phyloP scores from a whole-genome alignment of 2,797 vertebrate species.

The Falco rusticolus region DNA sequence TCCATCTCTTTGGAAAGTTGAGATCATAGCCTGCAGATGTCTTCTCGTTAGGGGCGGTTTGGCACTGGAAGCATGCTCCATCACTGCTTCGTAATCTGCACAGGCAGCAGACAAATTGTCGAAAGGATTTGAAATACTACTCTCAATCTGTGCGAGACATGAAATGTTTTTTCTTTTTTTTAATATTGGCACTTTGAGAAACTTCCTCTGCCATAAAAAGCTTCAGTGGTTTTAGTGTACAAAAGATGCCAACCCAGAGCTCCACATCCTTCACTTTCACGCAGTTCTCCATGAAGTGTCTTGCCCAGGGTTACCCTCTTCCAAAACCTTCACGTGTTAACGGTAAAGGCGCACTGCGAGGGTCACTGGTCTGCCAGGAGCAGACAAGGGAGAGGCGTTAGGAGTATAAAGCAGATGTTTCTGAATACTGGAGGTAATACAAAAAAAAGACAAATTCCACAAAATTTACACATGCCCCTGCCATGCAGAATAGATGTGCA shows the following conservation, averaged over 20 bases:
- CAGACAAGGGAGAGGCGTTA: background rate
- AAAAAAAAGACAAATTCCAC: background rate
- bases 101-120: background rate
- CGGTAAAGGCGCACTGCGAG: background rate
- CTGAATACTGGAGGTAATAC: background rate
- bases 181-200: background rate
- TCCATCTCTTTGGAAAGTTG: background rate
- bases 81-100: background rate
- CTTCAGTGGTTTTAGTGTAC: background rate
- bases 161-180: background rate
- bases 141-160: background rate
- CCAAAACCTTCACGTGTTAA: background rate
- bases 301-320: background rate
- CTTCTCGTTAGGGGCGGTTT: background rate
- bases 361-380: background rate
- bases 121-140: background rate
- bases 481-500: fast-evolving
- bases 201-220: background rate
- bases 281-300: background rate
- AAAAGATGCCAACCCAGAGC: background rate
- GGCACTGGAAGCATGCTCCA: background rate
- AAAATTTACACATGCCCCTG: fast-evolving
- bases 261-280: background rate
- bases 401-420: background rate
- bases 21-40: conserved; percentile 2